A percentile compares a stretch with the other conserved stretches of the same genome.
Conservation (phyloP, 1,140 invertebrate genomes). For the Sinella curviseta region DNA sequence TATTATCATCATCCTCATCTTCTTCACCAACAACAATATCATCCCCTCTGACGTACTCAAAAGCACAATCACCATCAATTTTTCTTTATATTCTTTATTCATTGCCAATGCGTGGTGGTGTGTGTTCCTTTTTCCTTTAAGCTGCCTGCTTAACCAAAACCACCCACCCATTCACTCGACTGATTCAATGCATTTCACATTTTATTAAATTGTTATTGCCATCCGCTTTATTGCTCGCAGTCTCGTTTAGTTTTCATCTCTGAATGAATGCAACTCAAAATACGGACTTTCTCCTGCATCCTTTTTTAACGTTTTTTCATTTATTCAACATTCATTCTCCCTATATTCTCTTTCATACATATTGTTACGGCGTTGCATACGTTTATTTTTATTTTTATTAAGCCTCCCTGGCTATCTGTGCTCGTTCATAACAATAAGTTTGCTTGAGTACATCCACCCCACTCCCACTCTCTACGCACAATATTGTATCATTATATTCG, state of each 20-base stretch:
- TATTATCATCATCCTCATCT: slow-evolving; percentile 15
- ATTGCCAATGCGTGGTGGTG: background rate
- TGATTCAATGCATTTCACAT: background rate
- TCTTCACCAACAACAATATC: too few relatives aligned
- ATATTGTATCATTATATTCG: too few relatives aligned
- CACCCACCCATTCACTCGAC: background rate
- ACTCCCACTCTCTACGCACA: too few relatives aligned
- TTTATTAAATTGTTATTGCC: too few relatives aligned
- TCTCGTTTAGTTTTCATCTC: background rate
- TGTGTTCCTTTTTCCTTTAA: too few relatives aligned
- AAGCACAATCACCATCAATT: slow-evolving; percentile 2
- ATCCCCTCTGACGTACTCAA: background rate
- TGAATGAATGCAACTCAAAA: background rate
- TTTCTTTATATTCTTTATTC: background rate
- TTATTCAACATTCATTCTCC: background rate
- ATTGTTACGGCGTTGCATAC: too few relatives aligned
- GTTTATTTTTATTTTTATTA: too few relatives aligned
- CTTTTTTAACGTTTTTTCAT: background rate
- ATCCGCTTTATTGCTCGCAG: too few relatives aligned
- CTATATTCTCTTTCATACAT: background rate
- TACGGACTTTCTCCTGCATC: background rate
- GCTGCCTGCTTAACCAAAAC: background rate
- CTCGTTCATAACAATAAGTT: background rate
- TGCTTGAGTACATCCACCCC: background rate
- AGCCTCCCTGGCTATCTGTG: too few relatives aligned